These are phyloP conservation scores for Augiades crinisus DNA, from an alignment of 2,888 invertebrate species.

Conservation along the genomic window DNA sequence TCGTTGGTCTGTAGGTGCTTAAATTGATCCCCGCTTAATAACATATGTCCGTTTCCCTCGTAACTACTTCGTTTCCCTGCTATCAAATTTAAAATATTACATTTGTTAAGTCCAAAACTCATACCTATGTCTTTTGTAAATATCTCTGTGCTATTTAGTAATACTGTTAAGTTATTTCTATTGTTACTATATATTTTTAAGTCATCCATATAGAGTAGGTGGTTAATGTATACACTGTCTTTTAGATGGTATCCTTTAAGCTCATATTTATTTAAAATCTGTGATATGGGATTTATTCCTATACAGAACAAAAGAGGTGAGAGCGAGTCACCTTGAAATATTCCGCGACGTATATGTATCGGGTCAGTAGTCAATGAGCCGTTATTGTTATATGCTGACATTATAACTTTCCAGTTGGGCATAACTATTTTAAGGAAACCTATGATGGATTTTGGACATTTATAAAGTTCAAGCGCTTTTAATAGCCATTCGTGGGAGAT, in stretches of 20 bases:
- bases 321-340: slow-evolving; percentile 24
- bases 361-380: slow-evolving; percentile 16
- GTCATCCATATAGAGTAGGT: slow-evolving; percentile 13
- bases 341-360: slow-evolving; percentile 21
- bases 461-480: slow-evolving; percentile 12
- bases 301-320: slow-evolving; percentile 29
- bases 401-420: slow-evolving; percentile 24
- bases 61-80: slow-evolving; percentile 7
- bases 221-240: slow-evolving; percentile 29
- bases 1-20: background rate
- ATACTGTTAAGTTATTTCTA: slow-evolving; percentile 2
- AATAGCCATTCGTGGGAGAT: slow-evolving; percentile 17
- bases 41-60: slow-evolving; percentile 20
- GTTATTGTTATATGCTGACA: slow-evolving; percentile 15
- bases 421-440: slow-evolving; percentile 1
- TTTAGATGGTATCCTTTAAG: slow-evolving; percentile 14
- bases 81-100: slow-evolving; percentile 25
- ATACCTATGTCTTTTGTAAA: slow-evolving; percentile 28
- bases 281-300: slow-evolving; percentile 30
- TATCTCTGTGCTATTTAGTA: slow-evolving; percentile 20
- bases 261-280: slow-evolving; percentile 27
- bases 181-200: slow-evolving; percentile 6
- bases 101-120: slow-evolving; percentile 27
- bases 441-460: slow-evolving; percentile 5
- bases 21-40: slow-evolving; percentile 28